Conservation (phyloP, 2,888 invertebrate species). For the Tromatobia lineatoria region DNA sequence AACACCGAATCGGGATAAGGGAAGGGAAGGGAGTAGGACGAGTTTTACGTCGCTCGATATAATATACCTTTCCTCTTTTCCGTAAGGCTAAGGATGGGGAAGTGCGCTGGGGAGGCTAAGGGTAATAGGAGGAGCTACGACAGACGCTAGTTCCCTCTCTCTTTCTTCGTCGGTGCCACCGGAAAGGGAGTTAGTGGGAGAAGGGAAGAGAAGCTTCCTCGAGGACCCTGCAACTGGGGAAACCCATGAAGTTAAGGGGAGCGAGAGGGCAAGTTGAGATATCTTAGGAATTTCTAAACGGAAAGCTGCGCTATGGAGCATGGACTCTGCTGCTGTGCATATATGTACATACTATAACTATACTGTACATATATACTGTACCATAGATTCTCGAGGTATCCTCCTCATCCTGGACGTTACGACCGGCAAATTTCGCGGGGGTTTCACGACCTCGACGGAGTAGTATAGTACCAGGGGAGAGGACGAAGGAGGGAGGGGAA, state of each 20-base stretch:
- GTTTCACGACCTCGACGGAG: conserved; percentile 63
- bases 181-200: conserved; percentile 43
- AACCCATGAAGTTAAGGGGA: conserved; percentile 42
- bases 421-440: conserved; percentile 69
- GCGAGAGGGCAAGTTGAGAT: conserved; percentile 65
- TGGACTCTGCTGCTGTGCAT: conserved; percentile 49
- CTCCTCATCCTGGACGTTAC: conserved; percentile 66
- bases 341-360: conserved; percentile 37
- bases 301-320: conserved; percentile 53
- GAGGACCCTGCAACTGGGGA: conserved; percentile 49
- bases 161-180: conserved; percentile 52
- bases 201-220: conserved; percentile 47
- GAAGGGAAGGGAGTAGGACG: conserved; percentile 52
- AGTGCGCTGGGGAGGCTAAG: conserved; percentile 53
- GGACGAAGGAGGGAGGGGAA: neutral
- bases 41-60: conserved; percentile 82
- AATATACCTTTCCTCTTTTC: conserved; percentile 64
- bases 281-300: conserved; percentile 83
- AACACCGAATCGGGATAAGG: conserved; percentile 66
- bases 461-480: conserved; percentile 34
- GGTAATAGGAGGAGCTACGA: conserved; percentile 67
- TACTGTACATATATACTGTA: conserved; percentile 33
- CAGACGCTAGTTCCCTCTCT: conserved; percentile 42
- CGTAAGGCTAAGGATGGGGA: conserved; percentile 52
- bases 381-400: conserved; percentile 52